These are phyloP conservation scores for Ceratina australensis DNA, from an alignment of 1,140 invertebrate species.

Conservation along the genomic window DNA sequence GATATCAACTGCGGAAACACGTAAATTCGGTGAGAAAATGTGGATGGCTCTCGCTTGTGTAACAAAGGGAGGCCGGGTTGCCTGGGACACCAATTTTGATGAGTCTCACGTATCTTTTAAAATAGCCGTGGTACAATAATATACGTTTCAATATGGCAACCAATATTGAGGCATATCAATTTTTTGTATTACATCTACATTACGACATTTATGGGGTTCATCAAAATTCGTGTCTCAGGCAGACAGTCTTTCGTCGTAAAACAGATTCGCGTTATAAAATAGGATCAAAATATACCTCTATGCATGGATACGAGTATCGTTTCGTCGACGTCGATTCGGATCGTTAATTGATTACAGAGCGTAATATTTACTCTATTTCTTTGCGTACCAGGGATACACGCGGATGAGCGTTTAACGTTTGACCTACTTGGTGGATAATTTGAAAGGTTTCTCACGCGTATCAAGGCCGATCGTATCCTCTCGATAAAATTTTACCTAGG, in stretches of 20 bases:
- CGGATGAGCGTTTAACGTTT: conserved; percentile 24
- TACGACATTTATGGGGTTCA: no score
- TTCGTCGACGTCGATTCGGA: conserved; percentile 12
- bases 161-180: no score
- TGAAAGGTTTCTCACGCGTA: conserved; percentile 13
- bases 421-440: conserved; percentile 31
- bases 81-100: no score
- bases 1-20: not conserved
- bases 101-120: not conserved
- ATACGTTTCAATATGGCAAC: no score
- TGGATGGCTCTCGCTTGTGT: no score
- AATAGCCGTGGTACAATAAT: no score
- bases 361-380: conserved; percentile 33
- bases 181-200: no score
- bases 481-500: conserved; percentile 29
- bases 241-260: no score
- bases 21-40: not conserved
- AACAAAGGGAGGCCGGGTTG: no score
- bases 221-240: no score
- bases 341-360: conserved; percentile 34
- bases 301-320: not conserved
- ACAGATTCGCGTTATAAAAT: no score
- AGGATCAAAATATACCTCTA: not conserved
- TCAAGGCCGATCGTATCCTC: not conserved
- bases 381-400: conserved; percentile 3